Conservation (phyloP, 2,113 vertebrate genomes). For the Delphinapterus leucas region DNA sequence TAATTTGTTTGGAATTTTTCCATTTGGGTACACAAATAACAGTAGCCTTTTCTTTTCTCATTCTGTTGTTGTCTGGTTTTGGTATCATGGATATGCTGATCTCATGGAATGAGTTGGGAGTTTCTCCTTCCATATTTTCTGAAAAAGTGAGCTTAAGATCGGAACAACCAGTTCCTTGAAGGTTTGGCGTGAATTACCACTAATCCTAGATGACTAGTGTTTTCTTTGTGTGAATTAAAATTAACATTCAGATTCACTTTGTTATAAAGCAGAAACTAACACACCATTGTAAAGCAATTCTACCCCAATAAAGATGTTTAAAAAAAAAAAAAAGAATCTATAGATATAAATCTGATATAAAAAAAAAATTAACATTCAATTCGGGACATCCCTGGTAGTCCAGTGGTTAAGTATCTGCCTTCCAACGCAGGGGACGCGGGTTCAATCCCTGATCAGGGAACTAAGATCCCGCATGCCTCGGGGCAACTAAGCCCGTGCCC, state of each 20-base stretch:
- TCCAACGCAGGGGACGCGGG: no score
- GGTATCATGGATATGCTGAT: neutral
- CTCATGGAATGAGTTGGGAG: neutral
- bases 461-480: no score
- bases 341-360: no score
- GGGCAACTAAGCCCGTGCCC: no score
- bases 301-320: no score
- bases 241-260: neutral
- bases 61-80: neutral
- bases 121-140: neutral
- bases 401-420: no score
- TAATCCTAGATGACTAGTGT: neutral
- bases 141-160: neutral
- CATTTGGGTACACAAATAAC: neutral
- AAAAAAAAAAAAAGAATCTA: no score
- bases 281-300: no score
- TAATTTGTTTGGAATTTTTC: neutral
- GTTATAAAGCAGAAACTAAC: no score
- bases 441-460: no score
- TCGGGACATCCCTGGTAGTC: neutral
- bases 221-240: neutral
- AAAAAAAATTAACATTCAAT: neutral
- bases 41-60: neutral
- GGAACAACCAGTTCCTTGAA: neutral
- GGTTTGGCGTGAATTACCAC: neutral